A percentile compares a stretch with the other conserved stretches of the same genome.
Conservation (phyloP, 1,140 invertebrate species). For the Scaptodrosophila lebanonensis region DNA sequence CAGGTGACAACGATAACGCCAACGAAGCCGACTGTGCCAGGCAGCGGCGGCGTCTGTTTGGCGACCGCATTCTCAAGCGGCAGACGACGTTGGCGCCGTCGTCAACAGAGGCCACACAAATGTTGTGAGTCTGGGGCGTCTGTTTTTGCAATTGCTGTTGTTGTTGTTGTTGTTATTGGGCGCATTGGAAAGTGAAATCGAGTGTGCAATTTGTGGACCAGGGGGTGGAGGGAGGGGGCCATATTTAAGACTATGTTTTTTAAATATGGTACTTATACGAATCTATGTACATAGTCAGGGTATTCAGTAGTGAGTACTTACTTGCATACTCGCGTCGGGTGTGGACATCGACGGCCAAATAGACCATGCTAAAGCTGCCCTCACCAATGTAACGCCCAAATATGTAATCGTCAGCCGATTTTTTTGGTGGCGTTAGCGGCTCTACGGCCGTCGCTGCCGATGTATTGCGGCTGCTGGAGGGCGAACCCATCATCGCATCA, state of each 20-base stretch:
- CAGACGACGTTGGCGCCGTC: constrained; percentile 27
- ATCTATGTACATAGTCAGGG: no score
- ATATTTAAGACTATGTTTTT: no score
- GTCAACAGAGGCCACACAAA: constrained; percentile 42
- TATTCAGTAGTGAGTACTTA: constrained; percentile 80
- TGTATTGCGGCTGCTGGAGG: constrained; percentile 16
- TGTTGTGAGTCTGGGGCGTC: no score
- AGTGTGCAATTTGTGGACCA: not conserved
- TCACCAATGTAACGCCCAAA: constrained; percentile 97
- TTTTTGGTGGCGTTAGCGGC: constrained; percentile 80
- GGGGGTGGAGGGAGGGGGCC: no score
- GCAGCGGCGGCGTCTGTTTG: constrained; percentile 30
- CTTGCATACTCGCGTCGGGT: constrained; percentile 94
- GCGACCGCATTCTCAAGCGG: constrained; percentile 43
- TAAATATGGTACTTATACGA: no score
- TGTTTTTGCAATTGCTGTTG: no score
- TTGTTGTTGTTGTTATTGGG: no score
- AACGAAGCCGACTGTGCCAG: not conserved
- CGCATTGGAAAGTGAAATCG: not conserved
- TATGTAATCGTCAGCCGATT: constrained; percentile 91
- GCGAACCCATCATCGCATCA: no score
- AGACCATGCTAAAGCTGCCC: constrained; percentile 97
- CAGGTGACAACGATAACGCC: constrained; percentile 29
- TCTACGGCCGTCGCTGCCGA: constrained; percentile 18
- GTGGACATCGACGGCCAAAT: constrained; percentile 94